These are phyloP conservation scores for Cyprinodon tularosa DNA, from an alignment of 2,113 vertebrate species.

Conservation along the genomic window DNA sequence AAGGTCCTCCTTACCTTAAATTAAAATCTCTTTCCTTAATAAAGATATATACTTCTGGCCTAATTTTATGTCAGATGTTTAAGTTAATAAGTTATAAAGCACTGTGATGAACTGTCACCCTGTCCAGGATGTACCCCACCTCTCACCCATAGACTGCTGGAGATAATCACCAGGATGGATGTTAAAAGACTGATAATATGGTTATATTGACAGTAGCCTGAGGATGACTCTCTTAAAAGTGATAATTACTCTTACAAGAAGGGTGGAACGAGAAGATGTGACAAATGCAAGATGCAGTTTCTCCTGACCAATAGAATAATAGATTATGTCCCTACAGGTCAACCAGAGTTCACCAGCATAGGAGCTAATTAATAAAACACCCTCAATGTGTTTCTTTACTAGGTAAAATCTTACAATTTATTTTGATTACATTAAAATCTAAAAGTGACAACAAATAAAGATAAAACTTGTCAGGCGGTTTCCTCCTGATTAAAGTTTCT, in stretches of 20 bases:
- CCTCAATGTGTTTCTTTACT: not conserved
- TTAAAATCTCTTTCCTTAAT: too few species aligned
- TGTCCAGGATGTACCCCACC: too few species aligned
- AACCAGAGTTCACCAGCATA: slow-evolving; percentile 73
- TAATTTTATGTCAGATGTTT: not conserved
- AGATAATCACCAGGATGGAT: too few species aligned
- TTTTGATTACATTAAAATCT: too few species aligned
- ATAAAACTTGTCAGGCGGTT: not conserved
- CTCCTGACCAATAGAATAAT: slow-evolving; percentile 80
- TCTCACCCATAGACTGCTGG: too few species aligned
- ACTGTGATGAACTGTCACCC: too few species aligned
- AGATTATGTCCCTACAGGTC: slow-evolving; percentile 76
- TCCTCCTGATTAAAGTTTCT: not conserved
- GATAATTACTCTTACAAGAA: slow-evolving; percentile 81
- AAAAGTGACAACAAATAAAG: too few species aligned
- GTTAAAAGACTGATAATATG: slow-evolving; percentile 33
- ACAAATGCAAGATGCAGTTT: slow-evolving; percentile 78
- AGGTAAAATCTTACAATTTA: too few species aligned
- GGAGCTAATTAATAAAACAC: not conserved
- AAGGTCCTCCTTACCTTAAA: too few species aligned
- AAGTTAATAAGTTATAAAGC: not conserved
- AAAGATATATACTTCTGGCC: too few species aligned
- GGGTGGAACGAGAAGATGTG: slow-evolving; percentile 79
- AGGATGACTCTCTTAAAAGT: slow-evolving; percentile 68
- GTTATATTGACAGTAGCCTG: slow-evolving; percentile 62